phyloP scores from a whole-genome alignment of 2,888 invertebrate species.

The Ochropleura leucogaster region DNA sequence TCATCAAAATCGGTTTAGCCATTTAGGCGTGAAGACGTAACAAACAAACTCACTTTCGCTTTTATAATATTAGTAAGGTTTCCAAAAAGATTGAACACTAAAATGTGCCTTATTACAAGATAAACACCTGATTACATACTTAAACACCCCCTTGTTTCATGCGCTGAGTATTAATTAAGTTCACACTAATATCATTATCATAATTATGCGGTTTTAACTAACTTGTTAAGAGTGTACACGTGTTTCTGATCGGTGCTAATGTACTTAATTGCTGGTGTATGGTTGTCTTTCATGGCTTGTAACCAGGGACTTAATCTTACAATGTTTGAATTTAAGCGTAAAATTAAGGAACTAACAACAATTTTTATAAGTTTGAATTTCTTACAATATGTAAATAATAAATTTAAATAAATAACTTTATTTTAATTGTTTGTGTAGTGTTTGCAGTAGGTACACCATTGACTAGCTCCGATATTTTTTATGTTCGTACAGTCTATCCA shows the following conservation, averaged over 20 bases:
- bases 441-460: too few species aligned
- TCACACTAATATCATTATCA: constrained; percentile 51
- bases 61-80: too few species aligned
- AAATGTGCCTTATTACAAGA: constrained; percentile 40
- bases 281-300: not conserved
- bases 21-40: too few species aligned
- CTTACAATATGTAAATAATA: too few species aligned
- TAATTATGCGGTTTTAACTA: constrained; percentile 55
- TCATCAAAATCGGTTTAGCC: too few species aligned
- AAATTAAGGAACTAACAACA: too few species aligned
- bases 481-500: too few species aligned
- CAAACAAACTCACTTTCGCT: too few species aligned
- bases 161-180: constrained; percentile 36
- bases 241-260: constrained; percentile 51
- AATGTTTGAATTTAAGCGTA: not conserved
- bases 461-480: too few species aligned
- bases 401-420: too few species aligned
- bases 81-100: constrained; percentile 2
- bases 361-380: too few species aligned
- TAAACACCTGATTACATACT: constrained; percentile 35
- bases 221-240: constrained; percentile 28
- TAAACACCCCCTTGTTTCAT: constrained; percentile 43
- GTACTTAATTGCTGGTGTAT: constrained; percentile 15
- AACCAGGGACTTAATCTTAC: not conserved
- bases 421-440: too few species aligned